Base-by-base conservation (phyloP, 2,797 vertebrate genomes). In the Myotis findleyi region DNA sequence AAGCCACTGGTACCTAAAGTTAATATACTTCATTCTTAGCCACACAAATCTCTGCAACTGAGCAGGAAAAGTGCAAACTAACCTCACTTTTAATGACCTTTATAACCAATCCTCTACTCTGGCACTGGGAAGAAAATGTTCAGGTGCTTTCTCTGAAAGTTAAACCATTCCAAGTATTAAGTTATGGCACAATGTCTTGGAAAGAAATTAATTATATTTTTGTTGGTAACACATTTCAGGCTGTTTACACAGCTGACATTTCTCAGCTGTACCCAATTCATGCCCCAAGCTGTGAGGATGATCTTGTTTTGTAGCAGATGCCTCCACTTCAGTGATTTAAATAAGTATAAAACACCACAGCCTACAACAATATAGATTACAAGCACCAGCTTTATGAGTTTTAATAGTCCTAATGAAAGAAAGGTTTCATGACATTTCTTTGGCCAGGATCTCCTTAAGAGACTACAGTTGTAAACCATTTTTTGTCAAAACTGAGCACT, bases 151-250 rank as follows among this genome's bases (percentile, higher is more conserved):
- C 41, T 97, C 96, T 97, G 96, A 97, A 97, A 95, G 97, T 96
- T 97, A 98, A 98, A 98, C 97, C 97, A 98, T 98, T 95, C 97
- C 97, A 98, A 98, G 98, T 96, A 98, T 97, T 97, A 98, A 97
- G 97, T 97, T 96, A 87, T 86, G 97, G 97, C 94, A 97, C 97
- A 98, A 94, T 97, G 98, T 98, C 98, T 98, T 98, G 97, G 97
- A 98, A 97, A 98, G 98, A 98, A 98, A 98, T 98, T 98, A 98
- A 98, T 98, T 98, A 98, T 98, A 98, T 98, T 98, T 98, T 98
- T 97, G 98, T 97, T 98, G 98, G 98, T 98, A 98, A 98, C 98
- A 98, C 97, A 97, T 97, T 98, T 97, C 96, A 94, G 97, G 98
- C 96, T 99, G 98, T 99, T 99, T 98, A 98, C 98, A 98, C 98